phyloP scores from a whole-genome alignment of 2,113 vertebrate genomes.

The Heterotilapia buettikoferi region DNA sequence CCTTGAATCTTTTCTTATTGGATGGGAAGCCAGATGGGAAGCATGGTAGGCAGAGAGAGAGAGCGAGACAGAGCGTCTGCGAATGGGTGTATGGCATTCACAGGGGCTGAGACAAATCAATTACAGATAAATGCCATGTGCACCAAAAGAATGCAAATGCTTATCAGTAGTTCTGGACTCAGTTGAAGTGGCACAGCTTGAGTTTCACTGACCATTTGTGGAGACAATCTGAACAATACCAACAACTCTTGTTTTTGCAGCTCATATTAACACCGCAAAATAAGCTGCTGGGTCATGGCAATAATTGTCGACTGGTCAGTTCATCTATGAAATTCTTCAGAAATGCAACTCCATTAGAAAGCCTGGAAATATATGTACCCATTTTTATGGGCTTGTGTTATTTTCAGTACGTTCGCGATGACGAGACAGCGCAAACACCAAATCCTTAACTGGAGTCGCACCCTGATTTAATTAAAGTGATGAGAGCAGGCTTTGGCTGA shows the following conservation, averaged over 20 bases:
- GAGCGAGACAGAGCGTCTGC: background rate
- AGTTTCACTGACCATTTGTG: background rate
- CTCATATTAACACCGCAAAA: background rate
- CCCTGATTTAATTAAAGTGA: slow-evolving; percentile 17
- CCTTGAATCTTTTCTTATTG: slow-evolving; percentile 17
- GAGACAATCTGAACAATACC: background rate
- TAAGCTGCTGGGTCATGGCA: background rate
- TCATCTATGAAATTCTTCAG: background rate
- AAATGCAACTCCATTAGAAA: background rate
- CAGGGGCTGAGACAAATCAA: slow-evolving; percentile 36
- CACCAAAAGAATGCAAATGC: slow-evolving; percentile 34
- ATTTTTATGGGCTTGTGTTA: background rate
- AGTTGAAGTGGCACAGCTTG: background rate
- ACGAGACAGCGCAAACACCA: background rate
- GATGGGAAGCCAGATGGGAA: slow-evolving; percentile 25
- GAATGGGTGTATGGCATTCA: slow-evolving; percentile 29
- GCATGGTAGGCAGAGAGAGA: background rate
- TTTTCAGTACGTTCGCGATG: slow-evolving; percentile 20
- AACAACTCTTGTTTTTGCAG: background rate
- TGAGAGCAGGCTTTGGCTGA: slow-evolving; percentile 16
- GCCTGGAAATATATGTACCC: background rate
- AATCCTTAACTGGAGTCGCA: background rate
- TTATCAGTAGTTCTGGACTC: background rate
- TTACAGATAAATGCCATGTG: slow-evolving; percentile 47
- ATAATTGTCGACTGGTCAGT: background rate